Conservation (phyloP, 2,797 vertebrate species). For the Chiloscyllium punctatum region DNA sequence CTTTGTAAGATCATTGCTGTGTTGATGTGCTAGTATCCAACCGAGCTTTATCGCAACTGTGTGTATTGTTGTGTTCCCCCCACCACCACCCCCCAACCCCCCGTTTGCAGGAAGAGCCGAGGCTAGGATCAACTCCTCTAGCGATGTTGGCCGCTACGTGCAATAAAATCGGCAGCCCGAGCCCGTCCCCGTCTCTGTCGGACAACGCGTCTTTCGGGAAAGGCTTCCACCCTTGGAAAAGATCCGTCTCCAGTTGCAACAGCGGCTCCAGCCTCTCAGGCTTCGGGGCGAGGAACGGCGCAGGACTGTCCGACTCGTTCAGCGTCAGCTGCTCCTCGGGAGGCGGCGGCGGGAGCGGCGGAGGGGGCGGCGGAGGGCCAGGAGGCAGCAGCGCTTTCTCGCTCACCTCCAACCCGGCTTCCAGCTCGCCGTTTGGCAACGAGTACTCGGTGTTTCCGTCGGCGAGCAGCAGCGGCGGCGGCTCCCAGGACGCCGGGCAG, state of each 20-base stretch:
- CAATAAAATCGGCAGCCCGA: slow-evolving; percentile 96
- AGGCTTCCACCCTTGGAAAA: slow-evolving; percentile 96
- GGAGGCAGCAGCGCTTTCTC: slow-evolving; percentile 84
- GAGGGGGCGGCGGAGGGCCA: no score
- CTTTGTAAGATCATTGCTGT: background rate
- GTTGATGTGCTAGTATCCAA: slow-evolving; percentile 10
- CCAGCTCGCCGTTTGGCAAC: slow-evolving; percentile 83
- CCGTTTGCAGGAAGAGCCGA: slow-evolving; percentile 85
- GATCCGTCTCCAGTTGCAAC: slow-evolving; percentile 81
- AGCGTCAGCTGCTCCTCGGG: slow-evolving; percentile 70
- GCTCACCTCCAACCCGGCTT: slow-evolving; percentile 77
- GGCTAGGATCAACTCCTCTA: slow-evolving; percentile 95
- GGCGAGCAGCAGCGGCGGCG: slow-evolving; percentile 62
- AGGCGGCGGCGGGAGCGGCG: no score
- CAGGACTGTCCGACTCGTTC: slow-evolving; percentile 81
- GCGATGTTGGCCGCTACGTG: slow-evolving; percentile 98
- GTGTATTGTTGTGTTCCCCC: background rate
- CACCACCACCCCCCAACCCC: background rate
- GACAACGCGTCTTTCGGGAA: slow-evolving; percentile 87
- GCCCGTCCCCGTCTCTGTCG: slow-evolving; percentile 88
- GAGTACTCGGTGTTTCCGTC: slow-evolving; percentile 92
- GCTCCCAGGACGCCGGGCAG: slow-evolving; percentile 77
- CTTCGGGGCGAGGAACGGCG: slow-evolving; percentile 75
- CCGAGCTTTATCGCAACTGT: slow-evolving; percentile 11
- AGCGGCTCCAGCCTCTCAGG: slow-evolving; percentile 78